Evolutionary conservation across 2,888 invertebrate genomes (phyloP), one percentile per base, ranked within the genome.

Genomic region (Podotricha telesiphe): DNA sequence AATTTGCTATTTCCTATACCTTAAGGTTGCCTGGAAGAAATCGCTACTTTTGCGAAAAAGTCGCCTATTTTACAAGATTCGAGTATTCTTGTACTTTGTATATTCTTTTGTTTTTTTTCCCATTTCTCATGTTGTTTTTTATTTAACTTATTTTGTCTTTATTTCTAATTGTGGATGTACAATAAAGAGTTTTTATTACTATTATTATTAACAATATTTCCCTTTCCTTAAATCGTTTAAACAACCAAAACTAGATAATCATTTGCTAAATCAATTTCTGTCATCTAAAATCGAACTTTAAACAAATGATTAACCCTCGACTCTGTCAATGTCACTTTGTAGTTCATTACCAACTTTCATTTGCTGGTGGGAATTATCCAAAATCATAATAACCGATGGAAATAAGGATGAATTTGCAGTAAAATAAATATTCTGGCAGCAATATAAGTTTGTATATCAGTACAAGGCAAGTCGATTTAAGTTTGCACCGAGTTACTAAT

Each of bases 401-500:
- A 22, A 45, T 59, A 59, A 59, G 22, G 59, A 1, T 10, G 59
- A 59, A 17, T 45, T 45, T 59, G 2, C n/a, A 4, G 11, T 28
- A 6, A 17, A 28, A 22, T 5, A 59, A 17, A 22, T 42, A 22
- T 59, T 59, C 45, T 2, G 11, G 10, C 28, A n/a, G 59, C 45
- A 59, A 59, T 45, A 59, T 59, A 59, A 59, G 22, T 59, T 45
- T 59, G 59, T 59, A 59, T 45, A 65, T 6, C 22, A n/a, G 28
- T 83, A 85, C 84, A 86, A 81, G 82, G 77, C 81, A 86, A 85
- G 83, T 84, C 83, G 83, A 86, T 86, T 86, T 80, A 84, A 85
- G 83, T 85, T 82, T 81, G 76, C 71, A 72, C 76, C 77, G 80
- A 83, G 76, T 84, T 83, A 81, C 76, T 84, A 82, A 84, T 84